A percentile compares a stretch with the other conserved stretches of the same genome.
Evolutionary conservation across 2,888 invertebrate species (phyloP).

Genomic region (Meiosimyza decipiens): DNA sequence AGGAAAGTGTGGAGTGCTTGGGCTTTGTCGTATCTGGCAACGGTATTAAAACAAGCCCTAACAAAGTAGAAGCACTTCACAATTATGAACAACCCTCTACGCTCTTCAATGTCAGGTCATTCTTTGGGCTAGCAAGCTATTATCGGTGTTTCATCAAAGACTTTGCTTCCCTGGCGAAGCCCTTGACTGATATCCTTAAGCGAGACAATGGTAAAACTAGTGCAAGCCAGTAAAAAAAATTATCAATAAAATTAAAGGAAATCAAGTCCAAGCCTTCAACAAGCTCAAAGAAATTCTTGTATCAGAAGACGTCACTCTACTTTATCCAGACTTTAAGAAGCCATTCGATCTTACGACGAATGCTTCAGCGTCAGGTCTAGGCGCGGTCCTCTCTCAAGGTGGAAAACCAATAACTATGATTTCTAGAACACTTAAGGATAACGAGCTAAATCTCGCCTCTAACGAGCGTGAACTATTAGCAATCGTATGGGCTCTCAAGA

Average conservation of each 20-base stretch:
- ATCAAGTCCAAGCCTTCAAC: constrained; percentile 34
- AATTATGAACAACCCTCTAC: constrained; percentile 13
- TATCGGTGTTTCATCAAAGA: constrained; percentile 42
- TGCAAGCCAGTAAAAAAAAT: constrained; percentile 19
- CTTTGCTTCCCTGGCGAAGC: constrained; percentile 37
- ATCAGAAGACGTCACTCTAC: constrained; percentile 36
- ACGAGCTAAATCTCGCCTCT: too few species aligned
- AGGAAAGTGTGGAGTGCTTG: too few species aligned
- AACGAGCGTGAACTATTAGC: too few species aligned
- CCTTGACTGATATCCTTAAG: constrained; percentile 28
- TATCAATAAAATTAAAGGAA: constrained; percentile 24
- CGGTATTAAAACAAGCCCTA: too few species aligned
- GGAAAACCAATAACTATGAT: too few species aligned
- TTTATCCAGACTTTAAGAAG: constrained; percentile 37
- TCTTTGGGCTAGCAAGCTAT: constrained; percentile 29
- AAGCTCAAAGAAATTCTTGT: constrained; percentile 33
- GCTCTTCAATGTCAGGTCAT: constrained; percentile 30
- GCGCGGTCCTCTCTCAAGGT: too few species aligned
- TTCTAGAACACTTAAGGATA: too few species aligned
- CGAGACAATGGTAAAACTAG: constrained; percentile 32
- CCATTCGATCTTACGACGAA: too few species aligned
- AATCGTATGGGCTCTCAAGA: too few species aligned
- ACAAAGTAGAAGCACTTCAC: too few species aligned
- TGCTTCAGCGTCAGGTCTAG: too few species aligned
- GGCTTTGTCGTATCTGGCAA: too few species aligned